Evolutionary conservation across 53 echinoderm and acorn worm genomes (phyloP).

Genomic region (Hippasteria phrygiana): DNA sequence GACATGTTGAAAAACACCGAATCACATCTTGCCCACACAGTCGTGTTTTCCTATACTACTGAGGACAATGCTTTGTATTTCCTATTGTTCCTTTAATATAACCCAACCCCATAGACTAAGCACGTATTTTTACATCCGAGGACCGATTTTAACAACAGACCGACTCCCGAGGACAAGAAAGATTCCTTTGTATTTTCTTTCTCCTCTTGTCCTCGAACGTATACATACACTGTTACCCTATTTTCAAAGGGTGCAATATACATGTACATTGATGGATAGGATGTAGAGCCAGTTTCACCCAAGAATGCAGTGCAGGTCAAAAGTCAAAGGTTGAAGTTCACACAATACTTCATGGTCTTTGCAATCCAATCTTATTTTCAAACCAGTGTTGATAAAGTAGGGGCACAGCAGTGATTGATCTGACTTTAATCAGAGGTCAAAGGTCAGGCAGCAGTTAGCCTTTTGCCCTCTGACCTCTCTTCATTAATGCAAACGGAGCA

Average conservation of each 20-base stretch:
- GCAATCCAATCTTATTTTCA: not conserved
- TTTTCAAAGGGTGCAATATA: not conserved
- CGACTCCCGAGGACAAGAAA: no score
- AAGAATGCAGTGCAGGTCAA: not conserved
- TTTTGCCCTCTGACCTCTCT: not conserved
- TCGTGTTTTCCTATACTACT: no score
- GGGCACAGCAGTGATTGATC: not conserved
- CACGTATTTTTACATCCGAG: no score
- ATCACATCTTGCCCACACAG: no score
- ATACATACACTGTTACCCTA: not conserved
- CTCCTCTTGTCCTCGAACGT: not conserved
- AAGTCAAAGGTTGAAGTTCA: not conserved
- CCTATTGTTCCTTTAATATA: no score
- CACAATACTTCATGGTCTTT: not conserved
- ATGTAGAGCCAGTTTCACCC: not conserved
- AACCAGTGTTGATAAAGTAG: not conserved
- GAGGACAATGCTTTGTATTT: no score
- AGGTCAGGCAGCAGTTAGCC: constrained; percentile 23
- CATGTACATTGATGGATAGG: not conserved
- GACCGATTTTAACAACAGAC: no score
- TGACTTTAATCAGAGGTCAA: not conserved
- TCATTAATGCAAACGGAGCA: no score
- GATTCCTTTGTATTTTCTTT: no score
- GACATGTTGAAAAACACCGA: no score
- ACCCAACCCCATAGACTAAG: no score